Evolutionary conservation across 2,113 vertebrate species (phyloP).

Genomic region (Salvelinus namaycush): DNA sequence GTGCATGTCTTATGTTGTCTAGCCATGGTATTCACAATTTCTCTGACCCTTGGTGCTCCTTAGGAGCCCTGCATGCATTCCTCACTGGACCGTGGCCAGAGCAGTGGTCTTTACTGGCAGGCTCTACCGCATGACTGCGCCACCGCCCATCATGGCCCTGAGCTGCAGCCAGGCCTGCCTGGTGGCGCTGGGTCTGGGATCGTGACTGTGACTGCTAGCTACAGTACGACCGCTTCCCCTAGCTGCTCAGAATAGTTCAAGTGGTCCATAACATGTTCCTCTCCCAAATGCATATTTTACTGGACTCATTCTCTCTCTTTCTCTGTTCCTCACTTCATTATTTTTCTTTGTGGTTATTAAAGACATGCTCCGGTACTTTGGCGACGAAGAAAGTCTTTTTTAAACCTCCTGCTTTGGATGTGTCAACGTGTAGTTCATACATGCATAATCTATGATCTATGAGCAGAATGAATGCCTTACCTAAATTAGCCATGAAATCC

Average conservation of each 20-base stretch:
- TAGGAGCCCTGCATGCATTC: neutral
- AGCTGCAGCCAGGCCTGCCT: constrained; percentile 36
- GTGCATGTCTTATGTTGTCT: neutral
- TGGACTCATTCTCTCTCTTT: too few species aligned
- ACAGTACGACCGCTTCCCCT: constrained; percentile 26
- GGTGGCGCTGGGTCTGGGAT: constrained; percentile 33
- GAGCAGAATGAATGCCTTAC: too few species aligned
- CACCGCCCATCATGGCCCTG: constrained; percentile 39
- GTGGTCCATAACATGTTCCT: constrained; percentile 11
- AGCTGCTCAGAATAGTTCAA: neutral
- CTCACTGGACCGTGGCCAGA: constrained; percentile 23
- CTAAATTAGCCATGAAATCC: too few species aligned
- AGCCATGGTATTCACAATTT: neutral
- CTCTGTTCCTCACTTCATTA: too few species aligned
- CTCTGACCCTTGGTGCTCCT: neutral
- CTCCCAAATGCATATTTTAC: neutral
- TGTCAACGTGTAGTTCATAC: too few species aligned
- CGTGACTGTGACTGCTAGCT: constrained; percentile 12
- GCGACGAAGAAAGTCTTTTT: too few species aligned
- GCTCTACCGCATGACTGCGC: constrained; percentile 13
- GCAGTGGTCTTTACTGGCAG: constrained; percentile 21
- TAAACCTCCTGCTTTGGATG: too few species aligned
- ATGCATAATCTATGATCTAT: too few species aligned
- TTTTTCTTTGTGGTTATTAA: too few species aligned
- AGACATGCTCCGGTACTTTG: too few species aligned